These are phyloP conservation scores for Ageneiosus marmoratus DNA, from an alignment of 2,113 vertebrate species.

Conservation along the genomic window DNA sequence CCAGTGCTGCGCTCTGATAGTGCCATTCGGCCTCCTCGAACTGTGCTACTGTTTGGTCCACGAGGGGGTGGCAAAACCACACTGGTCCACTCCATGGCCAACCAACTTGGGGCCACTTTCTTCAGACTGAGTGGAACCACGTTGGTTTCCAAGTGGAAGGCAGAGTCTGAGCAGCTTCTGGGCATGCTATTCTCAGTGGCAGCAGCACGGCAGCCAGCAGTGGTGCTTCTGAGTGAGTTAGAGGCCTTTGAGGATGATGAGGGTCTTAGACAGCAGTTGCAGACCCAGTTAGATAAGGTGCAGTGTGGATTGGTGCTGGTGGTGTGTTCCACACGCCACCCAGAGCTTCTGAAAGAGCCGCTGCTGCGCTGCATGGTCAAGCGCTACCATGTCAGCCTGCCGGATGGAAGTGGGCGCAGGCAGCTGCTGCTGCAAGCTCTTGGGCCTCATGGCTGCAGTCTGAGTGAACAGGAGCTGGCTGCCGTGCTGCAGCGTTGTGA, in stretches of 20 bases:
- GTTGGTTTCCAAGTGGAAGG: constrained; percentile 83
- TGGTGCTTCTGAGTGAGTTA: constrained; percentile 87
- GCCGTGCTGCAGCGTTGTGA: constrained; percentile 86
- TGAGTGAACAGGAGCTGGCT: constrained; percentile 85
- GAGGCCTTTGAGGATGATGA: constrained; percentile 80
- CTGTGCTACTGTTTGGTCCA: constrained; percentile 92
- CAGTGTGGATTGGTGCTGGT: constrained; percentile 80
- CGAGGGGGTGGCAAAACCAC: constrained; percentile 84
- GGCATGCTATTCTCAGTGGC: constrained; percentile 84
- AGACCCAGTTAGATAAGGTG: constrained; percentile 82
- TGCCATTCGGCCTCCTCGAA: constrained; percentile 72
- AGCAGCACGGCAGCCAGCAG: constrained; percentile 78
- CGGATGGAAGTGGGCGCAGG: constrained; percentile 78
- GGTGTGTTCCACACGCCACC: constrained; percentile 85
- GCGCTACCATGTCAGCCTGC: constrained; percentile 83
- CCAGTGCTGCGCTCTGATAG: constrained; percentile 81
- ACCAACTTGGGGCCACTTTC: constrained; percentile 88
- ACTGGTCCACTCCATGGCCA: constrained; percentile 85
- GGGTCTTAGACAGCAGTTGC: constrained; percentile 78
- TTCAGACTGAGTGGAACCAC: constrained; percentile 79
- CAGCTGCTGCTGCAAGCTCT: constrained; percentile 86
- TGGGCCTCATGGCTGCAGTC: constrained; percentile 80
- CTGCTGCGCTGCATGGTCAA: constrained; percentile 85
- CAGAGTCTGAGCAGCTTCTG: constrained; percentile 86
- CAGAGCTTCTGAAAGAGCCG: constrained; percentile 85